These are phyloP conservation scores for Danionella dracula DNA, from an alignment of 2,797 vertebrate species.

Conservation along the genomic window DNA sequence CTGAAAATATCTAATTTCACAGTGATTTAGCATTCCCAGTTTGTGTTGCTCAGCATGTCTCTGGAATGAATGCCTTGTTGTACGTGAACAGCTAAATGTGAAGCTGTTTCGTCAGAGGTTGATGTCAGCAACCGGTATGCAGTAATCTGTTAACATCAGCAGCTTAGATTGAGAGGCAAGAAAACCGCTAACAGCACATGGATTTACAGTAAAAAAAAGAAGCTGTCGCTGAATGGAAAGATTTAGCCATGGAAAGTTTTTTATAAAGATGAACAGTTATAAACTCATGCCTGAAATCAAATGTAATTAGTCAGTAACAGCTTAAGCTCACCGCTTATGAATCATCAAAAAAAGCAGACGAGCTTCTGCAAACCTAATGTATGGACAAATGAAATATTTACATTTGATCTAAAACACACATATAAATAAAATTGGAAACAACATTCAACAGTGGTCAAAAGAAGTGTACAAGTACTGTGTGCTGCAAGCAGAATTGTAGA, in stretches of 20 bases:
- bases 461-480: too few species aligned
- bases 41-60: background rate
- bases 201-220: slow-evolving; percentile 4
- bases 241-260: too few species aligned
- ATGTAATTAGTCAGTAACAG: too few species aligned
- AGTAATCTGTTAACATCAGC: background rate
- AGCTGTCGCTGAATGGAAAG: too few species aligned
- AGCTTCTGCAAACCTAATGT: too few species aligned
- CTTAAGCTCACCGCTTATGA: too few species aligned
- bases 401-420: too few species aligned
- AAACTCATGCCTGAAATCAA: background rate
- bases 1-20: slow-evolving; percentile 16
- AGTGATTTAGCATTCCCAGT: slow-evolving; percentile 2
- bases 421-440: too few species aligned
- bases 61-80: slow-evolving; percentile 4
- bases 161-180: background rate
- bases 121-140: background rate
- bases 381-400: too few species aligned
- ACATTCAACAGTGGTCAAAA: too few species aligned
- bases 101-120: background rate
- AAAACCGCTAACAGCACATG: background rate
- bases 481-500: too few species aligned
- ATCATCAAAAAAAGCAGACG: too few species aligned
- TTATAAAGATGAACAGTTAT: background rate
- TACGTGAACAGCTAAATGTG: background rate